phyloP scores from a whole-genome alignment of 2,888 invertebrate species.

The Drosophila rubida region DNA sequence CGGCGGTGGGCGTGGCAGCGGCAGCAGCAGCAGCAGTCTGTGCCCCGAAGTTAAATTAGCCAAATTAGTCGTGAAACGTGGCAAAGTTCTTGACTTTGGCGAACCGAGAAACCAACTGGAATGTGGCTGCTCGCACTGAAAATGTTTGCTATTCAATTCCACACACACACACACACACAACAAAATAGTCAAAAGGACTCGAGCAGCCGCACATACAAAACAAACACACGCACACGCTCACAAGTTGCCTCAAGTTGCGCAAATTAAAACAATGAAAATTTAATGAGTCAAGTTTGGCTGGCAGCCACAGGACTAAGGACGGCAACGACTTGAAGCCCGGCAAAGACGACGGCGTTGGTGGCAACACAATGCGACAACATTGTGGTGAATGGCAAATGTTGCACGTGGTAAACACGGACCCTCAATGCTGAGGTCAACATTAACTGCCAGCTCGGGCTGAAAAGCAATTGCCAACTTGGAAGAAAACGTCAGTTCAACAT shows the following conservation, averaged over 20 bases:
- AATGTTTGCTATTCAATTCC: slow-evolving; percentile 31
- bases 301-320: slow-evolving; percentile 18
- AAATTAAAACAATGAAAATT: slow-evolving; percentile 75
- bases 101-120: slow-evolving; percentile 25
- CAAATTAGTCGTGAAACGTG: slow-evolving; percentile 65
- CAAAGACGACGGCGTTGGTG: too few relatives aligned
- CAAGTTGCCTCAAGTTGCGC: slow-evolving; percentile 35
- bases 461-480: background rate
- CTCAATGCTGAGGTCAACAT: slow-evolving; percentile 4
- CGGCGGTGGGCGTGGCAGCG: slow-evolving; percentile 4
- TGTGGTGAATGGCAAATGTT: slow-evolving; percentile 16
- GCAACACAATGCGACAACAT: slow-evolving; percentile 29
- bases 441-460: slow-evolving; percentile 1
- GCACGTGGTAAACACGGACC: background rate
- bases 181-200: slow-evolving; percentile 30
- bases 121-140: slow-evolving; percentile 1
- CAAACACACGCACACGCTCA: slow-evolving; percentile 14
- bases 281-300: slow-evolving; percentile 63
- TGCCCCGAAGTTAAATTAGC: slow-evolving; percentile 60
- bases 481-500: background rate
- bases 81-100: slow-evolving; percentile 42
- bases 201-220: slow-evolving; percentile 14
- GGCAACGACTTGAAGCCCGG: slow-evolving; percentile 12
- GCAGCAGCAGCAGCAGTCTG: slow-evolving; percentile 17
- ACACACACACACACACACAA: slow-evolving; percentile 7